Evolutionary conservation across 92 coral and sea anemone genomes (phyloP).

Genomic region (Parazoanthus atlanticus): DNA sequence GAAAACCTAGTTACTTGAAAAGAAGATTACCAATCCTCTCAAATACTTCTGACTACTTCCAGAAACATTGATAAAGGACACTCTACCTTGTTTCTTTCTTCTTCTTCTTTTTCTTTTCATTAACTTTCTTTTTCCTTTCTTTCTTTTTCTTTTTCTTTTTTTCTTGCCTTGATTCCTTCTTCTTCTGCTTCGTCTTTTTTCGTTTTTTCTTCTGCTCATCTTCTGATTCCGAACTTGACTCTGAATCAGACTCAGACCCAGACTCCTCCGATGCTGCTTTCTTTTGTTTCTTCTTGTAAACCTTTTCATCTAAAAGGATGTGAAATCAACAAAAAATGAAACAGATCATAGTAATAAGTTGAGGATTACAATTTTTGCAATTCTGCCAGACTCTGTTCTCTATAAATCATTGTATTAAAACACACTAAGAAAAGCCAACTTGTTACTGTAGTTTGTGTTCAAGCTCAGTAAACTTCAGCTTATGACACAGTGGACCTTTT

Average conservation of each 20-base stretch:
- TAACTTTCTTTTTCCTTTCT: slow-evolving; percentile 52
- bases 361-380: no score
- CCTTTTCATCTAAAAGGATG: slow-evolving; percentile 50
- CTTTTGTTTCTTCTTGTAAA: slow-evolving; percentile 53
- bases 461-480: no score
- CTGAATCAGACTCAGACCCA: slow-evolving; percentile 63
- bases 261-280: slow-evolving; percentile 45
- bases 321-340: neutral
- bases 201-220: slow-evolving; percentile 57
- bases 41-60: neutral
- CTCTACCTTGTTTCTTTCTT: slow-evolving; percentile 41
- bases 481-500: no score
- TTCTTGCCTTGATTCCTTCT: slow-evolving; percentile 48
- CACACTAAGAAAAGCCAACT: no score
- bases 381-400: no score
- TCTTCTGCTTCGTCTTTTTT: slow-evolving; percentile 64
- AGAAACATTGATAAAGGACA: neutral
- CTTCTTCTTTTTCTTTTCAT: slow-evolving; percentile 57
- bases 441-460: no score
- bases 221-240: slow-evolving; percentile 64
- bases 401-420: no score
- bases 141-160: slow-evolving; percentile 54
- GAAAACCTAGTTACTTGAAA: no score
- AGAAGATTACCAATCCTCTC: neutral
- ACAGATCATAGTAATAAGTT: no score